Base-by-base conservation (phyloP, 1,140 invertebrate genomes). In the Agrypnia vestita region DNA sequence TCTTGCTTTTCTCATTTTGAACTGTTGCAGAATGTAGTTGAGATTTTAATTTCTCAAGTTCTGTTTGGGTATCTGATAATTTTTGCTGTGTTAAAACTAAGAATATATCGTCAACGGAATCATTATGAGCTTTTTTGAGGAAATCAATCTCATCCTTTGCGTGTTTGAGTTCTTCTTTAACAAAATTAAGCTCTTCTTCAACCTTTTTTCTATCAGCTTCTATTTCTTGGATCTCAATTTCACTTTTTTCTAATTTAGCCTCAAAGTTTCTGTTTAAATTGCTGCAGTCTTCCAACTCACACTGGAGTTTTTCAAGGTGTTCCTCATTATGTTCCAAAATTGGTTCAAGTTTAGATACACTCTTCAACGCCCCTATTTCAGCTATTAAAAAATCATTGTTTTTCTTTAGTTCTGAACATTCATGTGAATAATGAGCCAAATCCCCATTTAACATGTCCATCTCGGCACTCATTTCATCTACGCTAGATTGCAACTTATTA, bases 291-390 rank as follows among this genome's bases (percentile, higher is more conserved):
- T 92, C 92, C 59, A 93, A 83, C 86, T 93, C 91, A 0, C 87
- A 87, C 85, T 93, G 92, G 82, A 93, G 84, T 79, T 91, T 89
- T 0, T 90, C 85, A 49, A 92, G 85, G 82, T 91, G 93, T 80
- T 93, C 92, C 87, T 93, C 93, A 84, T 93, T 92, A 3, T 91
- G 90, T 86, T 93, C 92, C 59, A 91, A 91, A 69, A 93, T 93
- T 10, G 93, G 92, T 84, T 93, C 91, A 69, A 93, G 85, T 81
- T 92, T 92, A 43, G 88, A 88, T 10, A 90, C 89, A 83, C 90
- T 91, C 85, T 93, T 92, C 75, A 90, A 88, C 21, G 90, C 88
- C 15, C 92, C 89, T 80, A 93, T 89, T 85, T 93, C 91, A 71
- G 90, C 89, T 83, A 93, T 89, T 15, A 93, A 86, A 79, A 92